Evolutionary conservation across 2,888 invertebrate genomes (phyloP).

Genomic region (Tachina lurida): DNA sequence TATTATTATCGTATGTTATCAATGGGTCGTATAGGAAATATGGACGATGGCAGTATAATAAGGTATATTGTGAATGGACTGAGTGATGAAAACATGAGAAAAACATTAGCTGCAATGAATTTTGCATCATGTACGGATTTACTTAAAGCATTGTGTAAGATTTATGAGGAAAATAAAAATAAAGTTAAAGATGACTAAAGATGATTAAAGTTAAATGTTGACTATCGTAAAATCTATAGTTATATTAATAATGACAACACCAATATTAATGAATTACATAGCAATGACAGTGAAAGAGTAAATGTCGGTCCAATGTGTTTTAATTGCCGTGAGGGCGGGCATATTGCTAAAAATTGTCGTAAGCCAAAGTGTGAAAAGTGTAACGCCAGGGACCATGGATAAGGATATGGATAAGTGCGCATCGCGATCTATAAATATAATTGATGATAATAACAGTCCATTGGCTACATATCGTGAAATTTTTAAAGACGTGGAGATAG

Average conservation of each 20-base stretch:
- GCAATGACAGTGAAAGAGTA: neutral
- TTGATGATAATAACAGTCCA: neutral
- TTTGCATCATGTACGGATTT: neutral
- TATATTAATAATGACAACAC: neutral
- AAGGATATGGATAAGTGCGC: neutral
- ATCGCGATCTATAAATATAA: neutral
- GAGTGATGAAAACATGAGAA: neutral
- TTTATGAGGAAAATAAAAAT: neutral
- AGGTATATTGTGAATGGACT: neutral
- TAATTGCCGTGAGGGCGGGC: neutral
- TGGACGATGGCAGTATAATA: too few relatives aligned
- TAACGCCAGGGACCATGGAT: too few relatives aligned
- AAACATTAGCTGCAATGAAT: neutral
- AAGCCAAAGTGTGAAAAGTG: too few relatives aligned
- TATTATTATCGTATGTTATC: neutral
- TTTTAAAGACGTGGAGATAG: too few relatives aligned
- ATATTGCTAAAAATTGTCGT: neutral
- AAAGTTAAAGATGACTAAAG: neutral
- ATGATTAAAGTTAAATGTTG: neutral
- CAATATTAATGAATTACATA: neutral
- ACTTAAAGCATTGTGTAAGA: conserved; percentile 2
- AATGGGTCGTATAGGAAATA: neutral
- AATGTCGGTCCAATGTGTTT: neutral
- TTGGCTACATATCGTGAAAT: too few relatives aligned
- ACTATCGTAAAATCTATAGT: neutral